Conservation (phyloP, 2,888 invertebrate genomes). For the Andrena trimmerana region DNA sequence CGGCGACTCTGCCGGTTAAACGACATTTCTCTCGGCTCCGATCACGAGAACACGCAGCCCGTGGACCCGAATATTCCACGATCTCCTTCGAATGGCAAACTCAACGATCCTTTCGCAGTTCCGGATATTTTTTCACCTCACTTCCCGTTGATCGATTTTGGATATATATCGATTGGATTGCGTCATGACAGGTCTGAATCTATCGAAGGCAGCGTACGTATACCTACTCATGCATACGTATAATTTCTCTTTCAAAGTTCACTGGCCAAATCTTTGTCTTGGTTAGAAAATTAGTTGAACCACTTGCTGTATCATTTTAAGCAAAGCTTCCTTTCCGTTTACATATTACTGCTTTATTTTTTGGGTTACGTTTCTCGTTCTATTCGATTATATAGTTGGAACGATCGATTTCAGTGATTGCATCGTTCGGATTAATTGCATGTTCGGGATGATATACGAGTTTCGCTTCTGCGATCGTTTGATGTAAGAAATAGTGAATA, state of each 20-base stretch:
- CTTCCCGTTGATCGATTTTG: slow-evolving; percentile 37
- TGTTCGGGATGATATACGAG: background rate
- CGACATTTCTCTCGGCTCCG: background rate
- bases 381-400: background rate
- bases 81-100: slow-evolving; percentile 39
- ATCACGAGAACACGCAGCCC: background rate
- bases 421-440: background rate
- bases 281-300: background rate
- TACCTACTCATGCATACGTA: slow-evolving; percentile 7
- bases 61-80: background rate
- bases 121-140: slow-evolving; percentile 8
- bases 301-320: background rate
- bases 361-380: background rate
- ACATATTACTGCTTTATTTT: background rate
- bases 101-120: slow-evolving; percentile 19
- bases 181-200: slow-evolving; percentile 75
- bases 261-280: background rate
- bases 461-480: background rate
- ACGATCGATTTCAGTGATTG: background rate
- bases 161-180: slow-evolving; percentile 64
- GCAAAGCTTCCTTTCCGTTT: background rate
- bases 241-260: background rate
- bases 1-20: slow-evolving; percentile 2
- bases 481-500: background rate
- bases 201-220: slow-evolving; percentile 77